phyloP scores from a whole-genome alignment of 2,888 invertebrate species.

The Digitonthophagus gazella region DNA sequence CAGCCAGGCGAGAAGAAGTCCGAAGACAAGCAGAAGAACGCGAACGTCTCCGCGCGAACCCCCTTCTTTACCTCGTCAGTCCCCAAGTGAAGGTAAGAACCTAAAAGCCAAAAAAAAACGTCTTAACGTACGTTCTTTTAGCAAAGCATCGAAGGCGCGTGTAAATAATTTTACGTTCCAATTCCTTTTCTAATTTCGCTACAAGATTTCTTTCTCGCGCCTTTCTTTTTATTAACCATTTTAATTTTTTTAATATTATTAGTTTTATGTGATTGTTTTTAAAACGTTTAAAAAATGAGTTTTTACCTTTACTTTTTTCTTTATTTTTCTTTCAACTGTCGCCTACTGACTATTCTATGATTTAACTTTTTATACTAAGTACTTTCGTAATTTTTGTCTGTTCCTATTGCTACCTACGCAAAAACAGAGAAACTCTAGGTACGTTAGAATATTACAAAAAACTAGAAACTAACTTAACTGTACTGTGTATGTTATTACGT shows the following conservation, averaged over 20 bases:
- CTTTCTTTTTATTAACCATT: slow-evolving; percentile 2
- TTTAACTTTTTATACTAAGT: too few relatives aligned
- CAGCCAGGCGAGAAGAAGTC: slow-evolving; percentile 91
- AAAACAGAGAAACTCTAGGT: slow-evolving; percentile 53
- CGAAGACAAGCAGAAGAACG: slow-evolving; percentile 87
- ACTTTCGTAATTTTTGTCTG: slow-evolving; percentile 42
- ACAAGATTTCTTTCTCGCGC: not conserved
- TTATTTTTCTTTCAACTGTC: slow-evolving; percentile 19
- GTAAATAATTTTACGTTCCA: slow-evolving; percentile 14
- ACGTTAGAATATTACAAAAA: slow-evolving; percentile 43
- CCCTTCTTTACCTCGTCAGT: slow-evolving; percentile 93
- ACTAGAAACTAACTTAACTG: slow-evolving; percentile 21
- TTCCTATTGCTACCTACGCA: slow-evolving; percentile 50
- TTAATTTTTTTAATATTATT: not conserved
- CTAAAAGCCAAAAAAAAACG: not conserved
- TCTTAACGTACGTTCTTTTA: slow-evolving; percentile 17
- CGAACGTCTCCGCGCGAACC: slow-evolving; percentile 91
- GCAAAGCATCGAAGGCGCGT: slow-evolving; percentile 3
- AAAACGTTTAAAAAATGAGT: too few relatives aligned
- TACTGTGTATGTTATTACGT: slow-evolving; percentile 31
- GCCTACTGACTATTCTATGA: slow-evolving; percentile 18
- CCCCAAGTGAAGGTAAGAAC: slow-evolving; percentile 89
- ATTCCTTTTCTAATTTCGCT: slow-evolving; percentile 17
- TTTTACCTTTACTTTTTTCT: too few relatives aligned
- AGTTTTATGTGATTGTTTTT: slow-evolving; percentile 1